These are phyloP conservation scores for Yponomeuta sedellus DNA, from an alignment of 2,888 invertebrate genomes.

Conservation along the genomic window DNA sequence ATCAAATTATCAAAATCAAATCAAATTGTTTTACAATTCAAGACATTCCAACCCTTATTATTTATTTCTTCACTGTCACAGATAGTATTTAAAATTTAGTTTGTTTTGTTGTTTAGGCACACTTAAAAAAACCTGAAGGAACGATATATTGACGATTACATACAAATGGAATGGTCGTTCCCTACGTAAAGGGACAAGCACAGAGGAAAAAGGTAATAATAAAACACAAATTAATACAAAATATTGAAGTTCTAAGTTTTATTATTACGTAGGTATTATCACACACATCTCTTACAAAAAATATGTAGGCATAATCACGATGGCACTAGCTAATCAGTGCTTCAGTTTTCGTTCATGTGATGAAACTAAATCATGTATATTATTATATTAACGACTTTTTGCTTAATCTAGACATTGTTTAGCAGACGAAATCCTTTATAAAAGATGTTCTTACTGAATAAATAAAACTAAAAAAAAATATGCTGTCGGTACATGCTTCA, in stretches of 20 bases:
- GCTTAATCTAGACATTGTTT: slow-evolving; percentile 28
- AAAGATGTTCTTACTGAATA: slow-evolving; percentile 18
- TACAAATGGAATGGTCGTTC: too few species aligned
- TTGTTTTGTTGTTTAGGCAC: too few species aligned
- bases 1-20: too few species aligned
- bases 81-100: too few species aligned
- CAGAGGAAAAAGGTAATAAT: not conserved
- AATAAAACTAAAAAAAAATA: slow-evolving; percentile 21
- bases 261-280: slow-evolving; percentile 70
- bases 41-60: too few species aligned
- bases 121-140: too few species aligned
- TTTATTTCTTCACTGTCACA: too few species aligned
- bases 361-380: slow-evolving; percentile 35
- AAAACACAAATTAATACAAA: not conserved
- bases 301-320: slow-evolving; percentile 59
- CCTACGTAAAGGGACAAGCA: too few species aligned
- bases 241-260: slow-evolving; percentile 35
- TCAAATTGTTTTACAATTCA: too few species aligned
- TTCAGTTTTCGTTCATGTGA: slow-evolving; percentile 51
- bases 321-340: slow-evolving; percentile 73
- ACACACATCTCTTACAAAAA: slow-evolving; percentile 59
- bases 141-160: too few species aligned
- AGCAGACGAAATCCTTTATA: not conserved
- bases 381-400: slow-evolving; percentile 24
- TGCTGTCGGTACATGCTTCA: not conserved